phyloP scores from a whole-genome alignment of 2,113 vertebrate genomes.

The Narcine bancroftii region DNA sequence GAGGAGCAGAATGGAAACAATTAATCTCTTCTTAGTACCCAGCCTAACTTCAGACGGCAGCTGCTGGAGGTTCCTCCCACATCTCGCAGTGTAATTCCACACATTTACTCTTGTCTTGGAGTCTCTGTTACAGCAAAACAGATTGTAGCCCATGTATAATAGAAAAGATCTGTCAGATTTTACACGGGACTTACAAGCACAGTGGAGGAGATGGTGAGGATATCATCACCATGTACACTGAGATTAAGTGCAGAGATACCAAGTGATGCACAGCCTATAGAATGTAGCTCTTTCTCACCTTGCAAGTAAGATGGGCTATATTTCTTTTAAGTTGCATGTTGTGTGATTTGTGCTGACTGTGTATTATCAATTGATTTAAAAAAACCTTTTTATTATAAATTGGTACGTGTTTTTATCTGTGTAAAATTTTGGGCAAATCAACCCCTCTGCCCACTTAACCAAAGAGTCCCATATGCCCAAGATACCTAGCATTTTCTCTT shows the following conservation, averaged over 20 bases:
- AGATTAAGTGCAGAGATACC: not conserved
- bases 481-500: not conserved
- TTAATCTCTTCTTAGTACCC: not conserved
- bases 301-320: no score
- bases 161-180: not conserved
- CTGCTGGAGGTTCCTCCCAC: not conserved
- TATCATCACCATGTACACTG: not conserved
- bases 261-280: not conserved
- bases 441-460: no score
- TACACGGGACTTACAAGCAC: not conserved
- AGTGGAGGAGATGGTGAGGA: not conserved
- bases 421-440: no score
- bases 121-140: not conserved
- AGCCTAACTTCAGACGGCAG: not conserved
- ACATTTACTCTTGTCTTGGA: not conserved
- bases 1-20: not conserved
- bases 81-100: not conserved
- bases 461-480: no score
- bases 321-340: no score
- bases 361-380: no score
- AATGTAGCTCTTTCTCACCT: no score
- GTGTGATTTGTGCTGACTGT: no score
- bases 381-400: no score
- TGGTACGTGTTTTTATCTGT: no score
- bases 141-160: not conserved